Evolutionary conservation across 2,888 invertebrate genomes (phyloP).

Genomic region (Gandaritis pyraliata): DNA sequence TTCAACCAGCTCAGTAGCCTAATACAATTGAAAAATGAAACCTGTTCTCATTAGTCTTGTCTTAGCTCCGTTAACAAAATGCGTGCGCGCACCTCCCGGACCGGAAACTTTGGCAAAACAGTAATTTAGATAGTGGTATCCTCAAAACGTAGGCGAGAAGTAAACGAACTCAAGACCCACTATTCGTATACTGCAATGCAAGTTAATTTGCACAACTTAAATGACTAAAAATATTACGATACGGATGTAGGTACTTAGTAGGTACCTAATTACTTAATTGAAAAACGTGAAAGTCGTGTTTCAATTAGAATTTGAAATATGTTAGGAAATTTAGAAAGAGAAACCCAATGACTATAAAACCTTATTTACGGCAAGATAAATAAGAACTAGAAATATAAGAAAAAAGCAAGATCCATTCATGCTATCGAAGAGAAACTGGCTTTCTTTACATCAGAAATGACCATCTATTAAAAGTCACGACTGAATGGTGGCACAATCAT

Average conservation of each 20-base stretch:
- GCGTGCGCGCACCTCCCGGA: constrained; percentile 44
- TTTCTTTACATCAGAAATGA: background rate
- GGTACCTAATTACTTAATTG: too few relatives aligned
- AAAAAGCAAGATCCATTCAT: background rate
- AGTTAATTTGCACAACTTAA: constrained; percentile 29
- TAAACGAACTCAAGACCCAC: constrained; percentile 54
- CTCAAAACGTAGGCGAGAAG: constrained; percentile 62
- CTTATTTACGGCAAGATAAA: background rate
- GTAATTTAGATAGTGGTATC: constrained; percentile 53
- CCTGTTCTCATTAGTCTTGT: too few relatives aligned
- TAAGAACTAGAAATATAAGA: background rate
- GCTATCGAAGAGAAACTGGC: background rate
- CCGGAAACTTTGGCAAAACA: constrained; percentile 56
- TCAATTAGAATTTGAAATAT: background rate
- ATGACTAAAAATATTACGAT: background rate
- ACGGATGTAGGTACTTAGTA: background rate
- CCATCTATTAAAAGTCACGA: background rate
- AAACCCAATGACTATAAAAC: background rate
- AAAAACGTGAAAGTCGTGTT: constrained; percentile 6
- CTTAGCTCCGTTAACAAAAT: constrained; percentile 49
- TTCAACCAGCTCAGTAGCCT: too few relatives aligned
- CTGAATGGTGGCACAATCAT: background rate
- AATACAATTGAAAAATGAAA: too few relatives aligned
- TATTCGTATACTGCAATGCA: constrained; percentile 27
- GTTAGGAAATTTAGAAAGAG: background rate